Conservation (phyloP, 2,113 vertebrate genomes). For the Dicaeum eximium region DNA sequence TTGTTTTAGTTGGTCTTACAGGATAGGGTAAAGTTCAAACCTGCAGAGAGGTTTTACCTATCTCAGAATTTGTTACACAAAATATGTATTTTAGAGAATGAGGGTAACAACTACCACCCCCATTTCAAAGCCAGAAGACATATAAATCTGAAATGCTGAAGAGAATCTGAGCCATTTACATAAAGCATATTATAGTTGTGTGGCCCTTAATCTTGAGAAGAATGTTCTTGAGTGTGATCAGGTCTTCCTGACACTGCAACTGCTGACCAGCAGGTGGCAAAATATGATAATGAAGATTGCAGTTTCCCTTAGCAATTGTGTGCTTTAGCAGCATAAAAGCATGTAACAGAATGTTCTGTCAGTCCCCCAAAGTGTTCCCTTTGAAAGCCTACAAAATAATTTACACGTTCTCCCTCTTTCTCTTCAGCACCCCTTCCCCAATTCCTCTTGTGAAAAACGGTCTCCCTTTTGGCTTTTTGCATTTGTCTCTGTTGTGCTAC, state of each 20-base stretch:
- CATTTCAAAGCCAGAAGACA: not conserved
- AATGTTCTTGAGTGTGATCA: not conserved
- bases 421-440: not conserved
- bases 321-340: not conserved
- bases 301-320: not conserved
- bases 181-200: not conserved
- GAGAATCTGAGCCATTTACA: not conserved
- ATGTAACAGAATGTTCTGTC: not conserved
- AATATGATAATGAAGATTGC: not conserved
- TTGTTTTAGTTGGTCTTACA: not conserved
- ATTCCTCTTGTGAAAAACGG: not conserved
- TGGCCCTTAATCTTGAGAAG: not conserved
- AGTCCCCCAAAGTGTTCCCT: not conserved
- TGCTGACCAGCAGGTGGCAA: constrained; percentile 62
- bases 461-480: not conserved
- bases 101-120: not conserved
- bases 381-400: not conserved
- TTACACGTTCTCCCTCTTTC: not conserved
- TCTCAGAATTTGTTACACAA: not conserved
- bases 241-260: not conserved
- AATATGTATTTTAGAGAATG: not conserved
- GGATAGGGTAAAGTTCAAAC: not conserved
- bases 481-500: not conserved
- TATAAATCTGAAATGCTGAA: not conserved
- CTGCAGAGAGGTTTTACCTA: not conserved